Conservation (phyloP, 2,113 vertebrate species). For the Thomomys bottae region DNA sequence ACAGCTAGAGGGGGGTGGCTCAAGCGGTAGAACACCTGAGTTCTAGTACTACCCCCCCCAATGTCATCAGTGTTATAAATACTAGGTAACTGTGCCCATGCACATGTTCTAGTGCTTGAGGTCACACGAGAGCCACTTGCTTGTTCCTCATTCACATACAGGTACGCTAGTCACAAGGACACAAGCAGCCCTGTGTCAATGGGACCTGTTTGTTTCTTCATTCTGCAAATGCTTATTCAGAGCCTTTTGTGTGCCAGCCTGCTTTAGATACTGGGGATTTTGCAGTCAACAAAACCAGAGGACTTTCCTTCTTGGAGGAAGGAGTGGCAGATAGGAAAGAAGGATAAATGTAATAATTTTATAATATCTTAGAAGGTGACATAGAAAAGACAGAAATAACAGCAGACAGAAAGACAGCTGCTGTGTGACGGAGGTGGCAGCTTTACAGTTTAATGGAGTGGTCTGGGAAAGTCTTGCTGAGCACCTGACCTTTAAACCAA, state of each 20-base stretch:
- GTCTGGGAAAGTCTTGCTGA: not conserved
- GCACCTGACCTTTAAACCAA: not conserved
- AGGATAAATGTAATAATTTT: not conserved
- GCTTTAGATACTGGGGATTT: not conserved
- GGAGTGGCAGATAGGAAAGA: not conserved
- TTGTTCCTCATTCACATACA: accelerated
- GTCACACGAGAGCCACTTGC: not conserved
- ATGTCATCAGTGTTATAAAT: not conserved
- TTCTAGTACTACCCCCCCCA: not conserved
- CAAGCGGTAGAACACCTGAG: no score
- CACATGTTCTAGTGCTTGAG: not conserved
- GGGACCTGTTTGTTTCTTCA: not conserved
- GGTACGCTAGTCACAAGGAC: not conserved
- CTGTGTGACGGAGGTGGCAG: not conserved
- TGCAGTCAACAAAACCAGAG: not conserved
- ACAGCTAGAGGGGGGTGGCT: no score
- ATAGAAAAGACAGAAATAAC: not conserved
- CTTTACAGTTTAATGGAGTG: not conserved
- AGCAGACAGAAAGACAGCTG: not conserved
- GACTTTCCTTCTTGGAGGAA: not conserved
- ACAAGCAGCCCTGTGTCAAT: not conserved
- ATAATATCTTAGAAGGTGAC: not conserved
- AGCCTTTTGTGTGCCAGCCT: not conserved
- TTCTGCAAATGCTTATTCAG: not conserved
- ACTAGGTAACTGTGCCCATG: not conserved